Conservation (phyloP, 2,888 invertebrate genomes). For the Galerucella nymphaeae region DNA sequence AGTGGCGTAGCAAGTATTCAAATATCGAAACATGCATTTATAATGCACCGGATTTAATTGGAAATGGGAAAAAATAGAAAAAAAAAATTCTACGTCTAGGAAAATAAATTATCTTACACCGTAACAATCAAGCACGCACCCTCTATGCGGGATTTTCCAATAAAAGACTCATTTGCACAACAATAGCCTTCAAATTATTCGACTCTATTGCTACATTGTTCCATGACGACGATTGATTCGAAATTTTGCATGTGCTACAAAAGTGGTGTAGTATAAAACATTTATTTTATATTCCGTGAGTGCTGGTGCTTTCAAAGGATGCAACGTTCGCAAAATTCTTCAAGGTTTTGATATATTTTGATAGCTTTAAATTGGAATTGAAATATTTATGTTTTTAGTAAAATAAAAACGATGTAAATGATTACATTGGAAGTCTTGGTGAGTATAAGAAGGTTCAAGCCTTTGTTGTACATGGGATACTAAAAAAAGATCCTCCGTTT, state of each 20-base stretch:
- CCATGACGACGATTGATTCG: conserved; percentile 48
- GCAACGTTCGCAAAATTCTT: not conserved
- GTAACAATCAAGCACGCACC: conserved; percentile 58
- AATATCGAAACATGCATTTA: not conserved
- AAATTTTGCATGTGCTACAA: conserved; percentile 50
- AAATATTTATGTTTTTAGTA: too few species aligned
- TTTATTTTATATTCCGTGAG: conserved; percentile 10
- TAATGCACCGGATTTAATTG: too few species aligned
- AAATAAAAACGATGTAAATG: too few species aligned
- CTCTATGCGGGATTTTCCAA: conserved; percentile 60
- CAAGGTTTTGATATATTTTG: not conserved
- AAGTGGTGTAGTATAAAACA: conserved; percentile 43
- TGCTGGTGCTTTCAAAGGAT: not conserved
- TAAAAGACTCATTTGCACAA: conserved; percentile 65
- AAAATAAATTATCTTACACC: conserved; percentile 61
- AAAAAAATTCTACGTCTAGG: conserved; percentile 18
- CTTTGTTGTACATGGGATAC: too few species aligned
- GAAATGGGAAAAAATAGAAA: too few species aligned
- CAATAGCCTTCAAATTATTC: conserved; percentile 63
- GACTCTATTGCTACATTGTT: conserved; percentile 56
- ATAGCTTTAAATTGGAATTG: not conserved
- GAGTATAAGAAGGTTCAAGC: too few species aligned
- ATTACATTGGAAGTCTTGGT: too few species aligned
- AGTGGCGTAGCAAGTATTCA: not conserved
- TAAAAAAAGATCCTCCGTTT: too few species aligned